Evolutionary conservation across 1,140 invertebrate species (phyloP).

Genomic region (Drosophila grimshawi): DNA sequence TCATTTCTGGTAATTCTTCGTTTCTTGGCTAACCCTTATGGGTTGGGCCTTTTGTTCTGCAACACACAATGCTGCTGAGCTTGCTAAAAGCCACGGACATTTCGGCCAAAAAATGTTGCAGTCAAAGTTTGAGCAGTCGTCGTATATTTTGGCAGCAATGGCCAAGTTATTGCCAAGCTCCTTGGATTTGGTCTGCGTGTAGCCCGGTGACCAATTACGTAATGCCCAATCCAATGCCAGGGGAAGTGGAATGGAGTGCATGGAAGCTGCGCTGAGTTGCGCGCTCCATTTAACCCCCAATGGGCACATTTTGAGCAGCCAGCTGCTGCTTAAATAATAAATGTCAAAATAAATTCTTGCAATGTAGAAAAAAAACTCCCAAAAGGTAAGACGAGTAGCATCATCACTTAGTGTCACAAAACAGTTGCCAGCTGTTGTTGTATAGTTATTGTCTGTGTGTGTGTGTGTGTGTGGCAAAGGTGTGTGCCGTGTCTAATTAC

Average conservation of each 20-base stretch:
- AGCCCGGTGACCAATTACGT: constrained; percentile 49
- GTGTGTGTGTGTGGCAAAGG: background rate
- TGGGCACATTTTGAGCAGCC: constrained; percentile 49
- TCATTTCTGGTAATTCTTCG: too few relatives aligned
- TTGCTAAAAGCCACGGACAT: constrained; percentile 34
- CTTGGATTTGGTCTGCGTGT: constrained; percentile 28
- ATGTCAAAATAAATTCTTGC: constrained; percentile 52
- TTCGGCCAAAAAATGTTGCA: constrained; percentile 31
- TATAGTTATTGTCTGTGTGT: background rate
- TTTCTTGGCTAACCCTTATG: constrained; percentile 32
- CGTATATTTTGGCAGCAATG: constrained; percentile 15
- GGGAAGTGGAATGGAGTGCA: background rate
- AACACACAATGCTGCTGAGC: constrained; percentile 27
- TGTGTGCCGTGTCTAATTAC: constrained; percentile 32
- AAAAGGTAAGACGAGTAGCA: constrained; percentile 2
- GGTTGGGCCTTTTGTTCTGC: constrained; percentile 13
- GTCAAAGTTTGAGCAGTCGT: constrained; percentile 30
- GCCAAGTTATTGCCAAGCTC: constrained; percentile 49
- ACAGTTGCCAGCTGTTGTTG: constrained; percentile 26
- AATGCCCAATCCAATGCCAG: constrained; percentile 27
- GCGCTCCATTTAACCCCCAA: constrained; percentile 59
- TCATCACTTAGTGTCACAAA: constrained; percentile 26
- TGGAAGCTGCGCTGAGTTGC: background rate
- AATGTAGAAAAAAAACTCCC: constrained; percentile 23
- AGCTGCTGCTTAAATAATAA: constrained; percentile 51